These are phyloP conservation scores for Hedya salicella DNA, from an alignment of 2,888 invertebrate genomes.

Conservation along the genomic window DNA sequence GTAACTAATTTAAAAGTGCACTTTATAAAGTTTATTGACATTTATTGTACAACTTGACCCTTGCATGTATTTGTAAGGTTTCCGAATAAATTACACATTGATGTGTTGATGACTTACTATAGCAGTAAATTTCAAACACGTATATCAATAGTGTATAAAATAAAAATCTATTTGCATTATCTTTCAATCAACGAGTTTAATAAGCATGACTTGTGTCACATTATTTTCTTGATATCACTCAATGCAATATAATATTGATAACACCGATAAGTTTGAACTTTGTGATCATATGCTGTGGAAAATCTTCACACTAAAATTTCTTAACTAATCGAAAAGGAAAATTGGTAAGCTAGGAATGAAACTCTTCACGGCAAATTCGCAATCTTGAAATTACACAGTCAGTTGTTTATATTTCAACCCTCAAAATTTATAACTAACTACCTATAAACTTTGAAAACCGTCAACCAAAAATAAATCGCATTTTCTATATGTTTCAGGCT, in stretches of 20 bases:
- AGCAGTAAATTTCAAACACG: background rate
- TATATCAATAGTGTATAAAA: background rate
- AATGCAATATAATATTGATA: background rate
- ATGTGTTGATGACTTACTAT: background rate
- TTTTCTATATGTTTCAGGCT: background rate
- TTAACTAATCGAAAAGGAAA: too few species aligned
- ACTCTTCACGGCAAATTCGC: background rate
- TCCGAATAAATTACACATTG: slow-evolving; percentile 22
- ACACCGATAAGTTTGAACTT: slow-evolving; percentile 16
- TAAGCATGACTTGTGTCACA: slow-evolving; percentile 6
- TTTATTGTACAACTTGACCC: slow-evolving; percentile 11
- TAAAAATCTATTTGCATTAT: slow-evolving; percentile 7
- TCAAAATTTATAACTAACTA: too few species aligned
- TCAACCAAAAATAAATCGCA: too few species aligned
- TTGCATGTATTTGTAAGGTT: background rate
- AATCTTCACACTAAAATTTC: background rate
- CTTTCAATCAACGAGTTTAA: slow-evolving; percentile 1
- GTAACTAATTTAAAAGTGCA: too few species aligned
- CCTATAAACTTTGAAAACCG: too few species aligned
- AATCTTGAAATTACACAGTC: background rate
- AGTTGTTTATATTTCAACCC: too few species aligned
- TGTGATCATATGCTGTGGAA: background rate
- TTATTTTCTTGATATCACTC: slow-evolving; percentile 1
- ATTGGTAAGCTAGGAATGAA: too few species aligned
- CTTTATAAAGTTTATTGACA: slow-evolving; percentile 6